Evolutionary conservation across 2,113 vertebrate species (phyloP).

Genomic region (Hassar affinis): DNA sequence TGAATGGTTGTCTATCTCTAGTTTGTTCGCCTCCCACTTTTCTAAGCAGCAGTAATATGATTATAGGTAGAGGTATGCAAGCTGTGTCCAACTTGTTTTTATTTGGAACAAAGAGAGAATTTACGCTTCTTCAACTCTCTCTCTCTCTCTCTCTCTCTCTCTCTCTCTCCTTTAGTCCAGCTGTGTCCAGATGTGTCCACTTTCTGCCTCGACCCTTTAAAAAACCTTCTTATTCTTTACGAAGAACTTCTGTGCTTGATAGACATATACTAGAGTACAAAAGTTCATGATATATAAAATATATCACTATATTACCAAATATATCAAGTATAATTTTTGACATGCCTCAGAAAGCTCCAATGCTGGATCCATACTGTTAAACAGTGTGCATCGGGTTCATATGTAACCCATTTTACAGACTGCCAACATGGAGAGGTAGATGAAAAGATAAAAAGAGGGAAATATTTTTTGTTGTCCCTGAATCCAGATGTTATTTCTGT

Average conservation of each 20-base stretch:
- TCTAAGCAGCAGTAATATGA: constrained; percentile 48
- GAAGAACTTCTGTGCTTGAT: background rate
- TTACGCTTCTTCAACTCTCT: background rate
- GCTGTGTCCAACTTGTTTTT: constrained; percentile 42
- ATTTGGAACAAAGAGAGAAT: constrained; percentile 15
- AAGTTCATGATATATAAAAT: background rate
- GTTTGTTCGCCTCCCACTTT: constrained; percentile 31
- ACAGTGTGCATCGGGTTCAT: background rate
- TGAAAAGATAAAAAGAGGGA: constrained; percentile 22
- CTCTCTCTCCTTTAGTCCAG: too few species aligned
- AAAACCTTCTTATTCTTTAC: background rate
- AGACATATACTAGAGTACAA: background rate
- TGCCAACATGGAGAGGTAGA: background rate
- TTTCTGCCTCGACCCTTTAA: background rate
- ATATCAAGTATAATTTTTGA: background rate
- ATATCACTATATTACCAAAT: background rate
- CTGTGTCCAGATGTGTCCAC: constrained; percentile 11
- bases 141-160: constrained; percentile 14
- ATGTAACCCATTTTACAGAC: background rate
- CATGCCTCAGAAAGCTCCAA: background rate
- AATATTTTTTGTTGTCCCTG: constrained; percentile 57
- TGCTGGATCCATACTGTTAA: background rate
- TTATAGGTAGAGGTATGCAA: constrained; percentile 42
- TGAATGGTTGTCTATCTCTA: constrained; percentile 27
- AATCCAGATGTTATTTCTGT: constrained; percentile 65